Conservation (phyloP, 2,113 vertebrate species). For the Sardina pilchardus region DNA sequence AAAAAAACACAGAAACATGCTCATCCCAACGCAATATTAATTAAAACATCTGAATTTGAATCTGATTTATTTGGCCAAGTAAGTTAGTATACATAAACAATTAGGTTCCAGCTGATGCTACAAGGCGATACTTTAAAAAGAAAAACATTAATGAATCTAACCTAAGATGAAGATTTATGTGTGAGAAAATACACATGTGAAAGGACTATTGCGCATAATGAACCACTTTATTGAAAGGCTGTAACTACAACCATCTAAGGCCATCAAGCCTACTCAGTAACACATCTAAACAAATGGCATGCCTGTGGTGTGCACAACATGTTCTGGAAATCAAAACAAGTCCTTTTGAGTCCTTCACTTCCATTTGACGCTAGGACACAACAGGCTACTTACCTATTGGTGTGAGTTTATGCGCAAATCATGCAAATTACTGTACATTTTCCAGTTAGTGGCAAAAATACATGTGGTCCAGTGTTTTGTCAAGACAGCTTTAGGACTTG, state of each 20-base stretch:
- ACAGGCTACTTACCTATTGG: background rate
- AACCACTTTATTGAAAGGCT: background rate
- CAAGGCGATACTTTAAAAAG: no score
- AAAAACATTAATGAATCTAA: no score
- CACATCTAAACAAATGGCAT: background rate
- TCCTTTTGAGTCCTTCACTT: background rate
- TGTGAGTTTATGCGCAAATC: background rate
- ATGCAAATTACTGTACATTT: background rate
- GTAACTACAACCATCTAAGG: background rate
- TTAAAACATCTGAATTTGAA: background rate
- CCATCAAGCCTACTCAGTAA: background rate
- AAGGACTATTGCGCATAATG: background rate
- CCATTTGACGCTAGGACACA: background rate
- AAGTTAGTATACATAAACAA: no score
- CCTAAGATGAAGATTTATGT: background rate
- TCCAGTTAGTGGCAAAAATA: background rate
- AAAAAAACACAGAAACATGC: background rate
- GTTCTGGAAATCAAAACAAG: background rate
- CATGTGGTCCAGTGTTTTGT: conserved; percentile 16
- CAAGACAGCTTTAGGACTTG: conserved; percentile 69
- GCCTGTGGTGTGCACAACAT: background rate
- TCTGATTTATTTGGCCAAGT: no score
- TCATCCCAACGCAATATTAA: background rate
- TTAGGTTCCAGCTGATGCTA: no score
- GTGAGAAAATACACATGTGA: background rate